Percentiles rank a stretch among this genome's conserved stretches.
Conservation (phyloP, 2,113 vertebrate genomes). For the Corythaeola cristata region DNA sequence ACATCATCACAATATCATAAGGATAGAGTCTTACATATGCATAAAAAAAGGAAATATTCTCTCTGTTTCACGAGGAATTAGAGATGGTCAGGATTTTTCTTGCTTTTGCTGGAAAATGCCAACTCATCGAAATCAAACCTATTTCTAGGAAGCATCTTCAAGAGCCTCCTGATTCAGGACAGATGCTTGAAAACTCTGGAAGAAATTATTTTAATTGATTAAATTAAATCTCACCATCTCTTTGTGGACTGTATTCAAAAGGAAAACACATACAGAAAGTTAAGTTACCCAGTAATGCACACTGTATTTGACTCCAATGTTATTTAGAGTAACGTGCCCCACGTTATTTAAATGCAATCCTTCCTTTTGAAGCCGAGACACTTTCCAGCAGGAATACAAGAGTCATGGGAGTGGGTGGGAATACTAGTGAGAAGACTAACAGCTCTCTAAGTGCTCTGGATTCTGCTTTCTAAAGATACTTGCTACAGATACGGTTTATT, state of each 20-base stretch:
- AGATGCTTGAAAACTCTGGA: not conserved
- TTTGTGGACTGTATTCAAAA: not conserved
- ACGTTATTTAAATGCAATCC: not conserved
- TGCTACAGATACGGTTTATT: not conserved
- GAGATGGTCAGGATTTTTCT: not conserved
- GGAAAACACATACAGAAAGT: not conserved
- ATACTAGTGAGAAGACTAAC: constrained; percentile 10
- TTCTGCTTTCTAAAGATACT: constrained; percentile 53
- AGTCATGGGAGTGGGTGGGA: constrained; percentile 27
- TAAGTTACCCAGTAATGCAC: not conserved
- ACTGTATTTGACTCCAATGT: not conserved
- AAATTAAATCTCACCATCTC: not conserved
- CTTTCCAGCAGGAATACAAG: constrained; percentile 23
- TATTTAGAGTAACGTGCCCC: not conserved
- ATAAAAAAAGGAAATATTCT: not conserved
- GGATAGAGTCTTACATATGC: accelerated
- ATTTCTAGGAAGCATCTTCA: not conserved
- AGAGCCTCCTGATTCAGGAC: not conserved
- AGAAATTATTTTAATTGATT: not conserved
- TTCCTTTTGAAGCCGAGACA: constrained; percentile 1
- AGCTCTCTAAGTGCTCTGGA: constrained; percentile 7
- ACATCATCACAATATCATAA: too few species aligned
- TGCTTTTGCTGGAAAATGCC: not conserved
- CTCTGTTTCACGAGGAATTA: not conserved
- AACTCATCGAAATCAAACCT: not conserved